These are phyloP conservation scores for Tipula helvola DNA, from an alignment of 2,888 invertebrate genomes.

Conservation along the genomic window DNA sequence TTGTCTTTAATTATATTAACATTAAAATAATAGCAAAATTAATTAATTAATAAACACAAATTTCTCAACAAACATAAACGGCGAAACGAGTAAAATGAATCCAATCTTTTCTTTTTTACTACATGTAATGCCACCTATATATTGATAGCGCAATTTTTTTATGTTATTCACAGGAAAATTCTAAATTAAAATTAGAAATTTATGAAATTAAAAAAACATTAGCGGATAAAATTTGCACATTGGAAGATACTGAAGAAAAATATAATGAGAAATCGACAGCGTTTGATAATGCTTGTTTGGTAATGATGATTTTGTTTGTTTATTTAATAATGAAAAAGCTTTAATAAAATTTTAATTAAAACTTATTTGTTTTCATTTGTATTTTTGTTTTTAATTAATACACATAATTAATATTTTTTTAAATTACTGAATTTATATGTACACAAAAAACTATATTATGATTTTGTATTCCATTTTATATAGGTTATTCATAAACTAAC, in stretches of 20 bases:
- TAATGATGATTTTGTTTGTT: slow-evolving; percentile 19
- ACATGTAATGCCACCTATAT: neutral
- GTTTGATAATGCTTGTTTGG: slow-evolving; percentile 29
- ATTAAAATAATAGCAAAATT: neutral
- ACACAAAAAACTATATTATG: neutral
- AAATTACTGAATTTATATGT: neutral
- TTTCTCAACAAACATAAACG: neutral
- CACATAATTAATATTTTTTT: neutral
- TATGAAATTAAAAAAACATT: slow-evolving; percentile 24
- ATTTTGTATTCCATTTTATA: neutral
- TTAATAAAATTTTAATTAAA: neutral
- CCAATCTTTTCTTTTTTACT: neutral
- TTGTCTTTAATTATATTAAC: neutral
- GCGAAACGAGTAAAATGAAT: neutral
- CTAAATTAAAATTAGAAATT: slow-evolving; percentile 23
- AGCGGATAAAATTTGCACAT: slow-evolving; percentile 28
- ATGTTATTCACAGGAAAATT: slow-evolving; percentile 16
- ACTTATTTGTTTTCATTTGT: neutral
- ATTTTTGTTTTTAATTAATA: neutral
- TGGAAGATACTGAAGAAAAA: slow-evolving; percentile 28
- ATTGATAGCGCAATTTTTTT: slow-evolving; percentile 4
- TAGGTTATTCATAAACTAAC: slow-evolving; percentile 26
- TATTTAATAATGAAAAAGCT: slow-evolving; percentile 4
- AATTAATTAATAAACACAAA: neutral
- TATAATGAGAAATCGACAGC: slow-evolving; percentile 25